Conservation (phyloP, 2,113 vertebrate species). For the Osmerus mordax region DNA sequence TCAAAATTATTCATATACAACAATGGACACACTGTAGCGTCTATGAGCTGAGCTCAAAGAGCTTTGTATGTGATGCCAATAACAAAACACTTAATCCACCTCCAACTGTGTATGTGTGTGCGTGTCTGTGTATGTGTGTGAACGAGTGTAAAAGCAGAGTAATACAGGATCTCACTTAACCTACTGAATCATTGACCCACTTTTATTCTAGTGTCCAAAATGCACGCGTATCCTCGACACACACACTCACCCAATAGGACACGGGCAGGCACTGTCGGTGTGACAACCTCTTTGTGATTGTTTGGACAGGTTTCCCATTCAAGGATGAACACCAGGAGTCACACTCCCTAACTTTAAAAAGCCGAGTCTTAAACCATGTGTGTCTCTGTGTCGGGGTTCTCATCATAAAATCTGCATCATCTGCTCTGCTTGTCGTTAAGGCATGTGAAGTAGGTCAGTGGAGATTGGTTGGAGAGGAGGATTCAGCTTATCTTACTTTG, state of each 20-base stretch:
- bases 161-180: background rate
- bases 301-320: too few species aligned
- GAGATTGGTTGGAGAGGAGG: background rate
- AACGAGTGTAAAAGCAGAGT: background rate
- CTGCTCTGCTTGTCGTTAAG: background rate
- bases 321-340: too few species aligned
- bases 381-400: background rate
- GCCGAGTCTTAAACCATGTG: background rate
- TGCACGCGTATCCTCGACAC: background rate
- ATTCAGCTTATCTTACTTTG: too few species aligned
- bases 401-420: conserved; percentile 22
- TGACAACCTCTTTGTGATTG: too few species aligned
- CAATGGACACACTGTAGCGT: too few species aligned
- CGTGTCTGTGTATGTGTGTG: background rate
- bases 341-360: background rate
- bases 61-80: background rate
- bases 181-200: background rate
- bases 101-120: background rate
- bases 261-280: background rate
- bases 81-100: too few species aligned
- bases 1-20: background rate
- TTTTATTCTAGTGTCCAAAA: background rate
- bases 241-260: background rate
- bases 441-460: conserved; percentile 22
- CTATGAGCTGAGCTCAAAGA: background rate